Percentiles rank a stretch among this genome's conserved stretches.
These are phyloP conservation scores for Muscicapa comitata DNA, from an alignment of 2,797 vertebrate genomes.

Conservation along the genomic window DNA sequence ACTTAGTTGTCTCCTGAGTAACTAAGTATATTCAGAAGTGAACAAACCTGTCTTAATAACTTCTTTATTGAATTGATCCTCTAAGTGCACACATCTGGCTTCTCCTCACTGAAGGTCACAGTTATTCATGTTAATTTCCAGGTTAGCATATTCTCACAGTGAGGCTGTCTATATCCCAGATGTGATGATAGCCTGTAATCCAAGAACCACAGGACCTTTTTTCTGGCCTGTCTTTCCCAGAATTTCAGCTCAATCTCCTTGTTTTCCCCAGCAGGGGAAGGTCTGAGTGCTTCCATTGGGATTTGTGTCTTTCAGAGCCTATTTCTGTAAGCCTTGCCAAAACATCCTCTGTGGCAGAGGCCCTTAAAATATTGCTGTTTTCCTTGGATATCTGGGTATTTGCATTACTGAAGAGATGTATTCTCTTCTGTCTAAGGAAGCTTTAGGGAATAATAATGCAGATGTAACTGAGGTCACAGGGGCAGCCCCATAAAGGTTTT, in stretches of 20 bases:
- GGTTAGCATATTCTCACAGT: not conserved
- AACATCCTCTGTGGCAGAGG: not conserved
- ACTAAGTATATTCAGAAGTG: not conserved
- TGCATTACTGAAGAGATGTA: not conserved
- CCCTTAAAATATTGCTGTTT: not conserved
- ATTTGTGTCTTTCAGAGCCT: not conserved
- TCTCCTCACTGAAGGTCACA: not conserved
- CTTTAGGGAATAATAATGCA: not conserved
- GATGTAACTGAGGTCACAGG: not conserved
- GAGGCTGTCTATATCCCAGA: not conserved
- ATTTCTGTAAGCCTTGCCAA: not conserved
- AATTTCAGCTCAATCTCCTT: not conserved
- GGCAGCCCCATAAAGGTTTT: not conserved
- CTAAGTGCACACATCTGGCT: not conserved
- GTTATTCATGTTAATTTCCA: not conserved
- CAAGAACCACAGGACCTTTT: not conserved
- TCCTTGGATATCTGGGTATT: not conserved
- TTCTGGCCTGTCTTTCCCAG: not conserved
- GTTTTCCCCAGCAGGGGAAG: not conserved
- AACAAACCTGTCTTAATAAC: not conserved
- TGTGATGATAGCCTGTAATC: not conserved
- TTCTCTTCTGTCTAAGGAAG: not conserved
- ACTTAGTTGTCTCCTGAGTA: not conserved
- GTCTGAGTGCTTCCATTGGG: not conserved
- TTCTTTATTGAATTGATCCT: not conserved